Percentiles rank a stretch among this genome's conserved stretches.
Evolutionary conservation across 92 coral and sea anemone species (phyloP).

Genomic region (Zoanthus sociatus): DNA sequence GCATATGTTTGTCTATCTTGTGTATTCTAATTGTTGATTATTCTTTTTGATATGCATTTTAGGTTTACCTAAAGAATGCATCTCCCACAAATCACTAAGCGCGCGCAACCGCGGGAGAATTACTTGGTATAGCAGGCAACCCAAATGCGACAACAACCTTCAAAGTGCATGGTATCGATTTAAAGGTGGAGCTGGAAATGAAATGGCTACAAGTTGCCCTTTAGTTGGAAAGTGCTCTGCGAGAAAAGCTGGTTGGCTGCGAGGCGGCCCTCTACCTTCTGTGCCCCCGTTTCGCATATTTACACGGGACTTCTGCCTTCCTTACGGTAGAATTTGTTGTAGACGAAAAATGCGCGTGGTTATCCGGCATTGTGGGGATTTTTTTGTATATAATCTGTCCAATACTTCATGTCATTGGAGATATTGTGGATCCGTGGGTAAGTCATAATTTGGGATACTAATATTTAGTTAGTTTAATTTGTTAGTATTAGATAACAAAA

Average conservation of each 20-base stretch:
- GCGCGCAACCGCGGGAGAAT: background rate
- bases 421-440: too few relatives aligned
- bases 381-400: too few relatives aligned
- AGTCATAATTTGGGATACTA: too few relatives aligned
- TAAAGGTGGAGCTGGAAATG: background rate
- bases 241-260: background rate
- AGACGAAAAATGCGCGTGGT: too few relatives aligned
- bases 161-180: background rate
- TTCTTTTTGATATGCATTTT: background rate
- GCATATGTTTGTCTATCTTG: too few relatives aligned
- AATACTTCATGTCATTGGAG: too few relatives aligned
- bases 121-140: background rate
- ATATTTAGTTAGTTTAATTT: too few relatives aligned
- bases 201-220: background rate
- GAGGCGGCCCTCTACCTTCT: background rate
- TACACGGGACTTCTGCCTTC: background rate
- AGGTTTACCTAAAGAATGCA: background rate
- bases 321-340: background rate
- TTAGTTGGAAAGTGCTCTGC: background rate
- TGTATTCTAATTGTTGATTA: too few relatives aligned
- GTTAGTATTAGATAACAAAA: too few relatives aligned
- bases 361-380: too few relatives aligned
- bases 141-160: background rate
- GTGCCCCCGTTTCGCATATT: background rate
- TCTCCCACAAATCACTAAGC: background rate